Conservation (phyloP, 2,888 invertebrate species). For the Prosapia bicincta region DNA sequence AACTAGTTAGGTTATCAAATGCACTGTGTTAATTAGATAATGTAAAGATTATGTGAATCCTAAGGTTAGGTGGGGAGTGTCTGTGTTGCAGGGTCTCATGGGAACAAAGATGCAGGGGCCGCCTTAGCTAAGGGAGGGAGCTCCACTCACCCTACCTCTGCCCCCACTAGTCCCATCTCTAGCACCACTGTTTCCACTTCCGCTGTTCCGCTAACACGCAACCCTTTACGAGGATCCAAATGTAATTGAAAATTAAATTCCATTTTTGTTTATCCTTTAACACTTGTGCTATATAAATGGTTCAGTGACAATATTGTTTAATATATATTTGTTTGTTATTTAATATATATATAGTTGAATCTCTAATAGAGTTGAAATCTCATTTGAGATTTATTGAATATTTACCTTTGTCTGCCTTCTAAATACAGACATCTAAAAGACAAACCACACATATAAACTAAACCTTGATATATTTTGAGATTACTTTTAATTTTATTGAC, state of each 20-base stretch:
- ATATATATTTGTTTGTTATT: too few relatives aligned
- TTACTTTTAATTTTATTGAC: too few relatives aligned
- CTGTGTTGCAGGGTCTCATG: slow-evolving; percentile 55
- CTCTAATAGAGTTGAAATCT: too few relatives aligned
- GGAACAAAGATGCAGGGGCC: slow-evolving; percentile 56
- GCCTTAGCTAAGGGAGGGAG: background rate
- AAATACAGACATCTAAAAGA: too few relatives aligned
- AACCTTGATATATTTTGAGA: too few relatives aligned
- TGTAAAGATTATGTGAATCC: background rate
- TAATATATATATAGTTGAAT: too few relatives aligned
- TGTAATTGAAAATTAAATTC: slow-evolving; percentile 53
- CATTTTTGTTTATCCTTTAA: background rate
- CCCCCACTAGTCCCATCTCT: slow-evolving; percentile 49
- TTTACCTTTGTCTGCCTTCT: too few relatives aligned
- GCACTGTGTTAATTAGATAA: background rate
- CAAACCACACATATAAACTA: too few relatives aligned
- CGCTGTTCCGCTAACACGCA: slow-evolving; percentile 51
- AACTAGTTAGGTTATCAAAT: background rate
- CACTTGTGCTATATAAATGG: background rate
- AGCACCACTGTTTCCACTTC: slow-evolving; percentile 36
- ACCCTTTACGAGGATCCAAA: slow-evolving; percentile 78
- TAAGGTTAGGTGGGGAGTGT: slow-evolving; percentile 24
- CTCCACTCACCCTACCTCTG: slow-evolving; percentile 44
- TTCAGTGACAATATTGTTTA: too few relatives aligned
- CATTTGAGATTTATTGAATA: too few relatives aligned